Conservation (phyloP, 1,140 invertebrate genomes). For the Pinna nobilis region DNA sequence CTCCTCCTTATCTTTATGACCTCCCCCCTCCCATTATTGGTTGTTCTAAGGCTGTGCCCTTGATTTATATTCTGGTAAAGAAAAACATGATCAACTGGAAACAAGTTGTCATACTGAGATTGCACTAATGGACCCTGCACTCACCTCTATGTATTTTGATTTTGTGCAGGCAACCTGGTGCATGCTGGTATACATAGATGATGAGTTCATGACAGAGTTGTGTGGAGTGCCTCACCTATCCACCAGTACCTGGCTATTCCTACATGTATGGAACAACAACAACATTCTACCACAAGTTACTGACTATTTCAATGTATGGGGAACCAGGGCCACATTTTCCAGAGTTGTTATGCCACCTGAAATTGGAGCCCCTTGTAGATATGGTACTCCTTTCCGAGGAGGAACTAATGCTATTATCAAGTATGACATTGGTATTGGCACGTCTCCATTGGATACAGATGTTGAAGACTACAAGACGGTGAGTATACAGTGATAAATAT, state of each 20-base stretch:
- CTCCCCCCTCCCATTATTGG: too few relatives aligned
- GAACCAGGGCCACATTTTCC: slow-evolving; percentile 39
- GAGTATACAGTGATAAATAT: background rate
- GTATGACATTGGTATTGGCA: slow-evolving; percentile 53
- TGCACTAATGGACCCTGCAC: too few relatives aligned
- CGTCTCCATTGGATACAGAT: slow-evolving; percentile 8
- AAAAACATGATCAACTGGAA: too few relatives aligned
- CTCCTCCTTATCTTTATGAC: too few relatives aligned
- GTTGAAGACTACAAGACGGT: slow-evolving; percentile 18
- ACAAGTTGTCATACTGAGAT: too few relatives aligned
- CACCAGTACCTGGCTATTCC: slow-evolving; percentile 31
- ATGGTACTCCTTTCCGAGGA: slow-evolving; percentile 48
- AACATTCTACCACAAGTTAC: slow-evolving; percentile 32
- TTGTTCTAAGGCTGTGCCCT: too few relatives aligned
- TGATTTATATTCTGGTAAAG: too few relatives aligned
- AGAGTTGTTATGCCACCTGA: slow-evolving; percentile 42
- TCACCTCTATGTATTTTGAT: background rate
- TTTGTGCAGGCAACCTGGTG: slow-evolving; percentile 32
- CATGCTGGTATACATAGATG: slow-evolving; percentile 38
- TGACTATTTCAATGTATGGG: slow-evolving; percentile 34
- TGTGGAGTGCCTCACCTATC: slow-evolving; percentile 50
- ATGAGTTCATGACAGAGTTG: slow-evolving; percentile 26
- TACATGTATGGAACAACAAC: slow-evolving; percentile 51
- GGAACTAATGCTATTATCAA: slow-evolving; percentile 46
- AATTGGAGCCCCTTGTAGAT: slow-evolving; percentile 38